phyloP scores from a whole-genome alignment of 2,888 invertebrate species.

The Schrankia costaestrigalis region DNA sequence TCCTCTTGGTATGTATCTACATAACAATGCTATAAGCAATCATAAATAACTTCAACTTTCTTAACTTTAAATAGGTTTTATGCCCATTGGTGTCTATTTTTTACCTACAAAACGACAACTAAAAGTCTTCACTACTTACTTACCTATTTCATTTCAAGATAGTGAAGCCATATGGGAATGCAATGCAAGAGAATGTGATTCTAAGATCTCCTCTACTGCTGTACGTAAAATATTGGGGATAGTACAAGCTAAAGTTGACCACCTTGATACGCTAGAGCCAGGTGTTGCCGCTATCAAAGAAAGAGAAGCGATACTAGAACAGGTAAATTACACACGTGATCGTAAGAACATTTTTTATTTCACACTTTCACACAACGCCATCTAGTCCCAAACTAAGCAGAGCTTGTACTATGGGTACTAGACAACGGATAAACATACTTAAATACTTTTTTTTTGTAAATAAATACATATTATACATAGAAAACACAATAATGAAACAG shows the following conservation, averaged over 20 bases:
- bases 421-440: too few species aligned
- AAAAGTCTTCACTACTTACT: too few species aligned
- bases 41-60: too few species aligned
- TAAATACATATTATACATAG: too few species aligned
- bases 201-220: slow-evolving; percentile 81
- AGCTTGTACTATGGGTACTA: too few species aligned
- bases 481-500: too few species aligned
- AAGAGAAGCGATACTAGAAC: slow-evolving; percentile 82
- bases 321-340: slow-evolving; percentile 58
- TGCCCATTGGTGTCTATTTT: background rate
- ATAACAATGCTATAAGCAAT: too few species aligned
- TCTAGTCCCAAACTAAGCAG: too few species aligned
- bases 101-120: background rate
- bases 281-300: slow-evolving; percentile 82
- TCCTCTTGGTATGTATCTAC: slow-evolving; percentile 81
- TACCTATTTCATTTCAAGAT: slow-evolving; percentile 56
- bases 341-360: too few species aligned
- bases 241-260: slow-evolving; percentile 85
- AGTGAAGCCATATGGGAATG: slow-evolving; percentile 83
- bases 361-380: too few species aligned
- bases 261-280: slow-evolving; percentile 80
- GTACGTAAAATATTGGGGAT: slow-evolving; percentile 82
- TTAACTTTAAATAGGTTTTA: too few species aligned
- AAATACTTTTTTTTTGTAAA: too few species aligned
- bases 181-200: slow-evolving; percentile 82